Evolutionary conservation across 2,113 vertebrate species (phyloP), one percentile per base, ranked within the genome.

Genomic region (Etheostoma cragini): DNA sequence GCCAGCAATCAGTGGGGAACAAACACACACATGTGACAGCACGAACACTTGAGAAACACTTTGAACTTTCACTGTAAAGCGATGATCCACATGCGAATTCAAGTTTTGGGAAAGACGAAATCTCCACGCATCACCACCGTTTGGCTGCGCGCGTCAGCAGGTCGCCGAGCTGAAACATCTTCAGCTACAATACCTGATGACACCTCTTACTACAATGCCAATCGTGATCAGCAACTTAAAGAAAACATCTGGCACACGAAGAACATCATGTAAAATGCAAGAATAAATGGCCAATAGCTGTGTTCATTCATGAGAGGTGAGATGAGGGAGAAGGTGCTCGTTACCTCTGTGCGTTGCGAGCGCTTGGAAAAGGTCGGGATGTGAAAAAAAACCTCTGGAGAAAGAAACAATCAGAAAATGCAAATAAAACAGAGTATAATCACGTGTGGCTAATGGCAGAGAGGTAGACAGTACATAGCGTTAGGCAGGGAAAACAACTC

Each of bases 281-380:
- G 54, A 82, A 65, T 14, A 49, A 61, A 72, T 12, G 30, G 13
- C n/a, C 35, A 62, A 15, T 19, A 62, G 53, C 24, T 64, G 61
- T 33, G 21, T 67, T 17, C 64, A 82, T 73, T 46, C 19, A 81
- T 63, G 70, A 81, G 58, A 84, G 79, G 72, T 53, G 61, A 60
- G 74, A 75, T 61, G 76, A 81, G 72, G 80, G 88, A 86, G 54
- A 86, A 78, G 80, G 83, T 79, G 82, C 57, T 89, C 87, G 87
- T 94, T 92, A 91, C 91, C 91, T 91, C 88, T 77, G 91, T 68
- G 87, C 79, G 82, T 83, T 81, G 87, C 76, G 76, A 80, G 76
- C 75, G 83, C 86, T 63, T 61, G 79, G 79, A 87, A 86, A 53
- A 72, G 86, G 80, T 93, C 84, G 67, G 70, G 81, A 67, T 83